A percentile compares a stretch with the other conserved stretches of the same genome.
Conservation (phyloP, 2,797 vertebrate species). For the Eremophila alpestris region DNA sequence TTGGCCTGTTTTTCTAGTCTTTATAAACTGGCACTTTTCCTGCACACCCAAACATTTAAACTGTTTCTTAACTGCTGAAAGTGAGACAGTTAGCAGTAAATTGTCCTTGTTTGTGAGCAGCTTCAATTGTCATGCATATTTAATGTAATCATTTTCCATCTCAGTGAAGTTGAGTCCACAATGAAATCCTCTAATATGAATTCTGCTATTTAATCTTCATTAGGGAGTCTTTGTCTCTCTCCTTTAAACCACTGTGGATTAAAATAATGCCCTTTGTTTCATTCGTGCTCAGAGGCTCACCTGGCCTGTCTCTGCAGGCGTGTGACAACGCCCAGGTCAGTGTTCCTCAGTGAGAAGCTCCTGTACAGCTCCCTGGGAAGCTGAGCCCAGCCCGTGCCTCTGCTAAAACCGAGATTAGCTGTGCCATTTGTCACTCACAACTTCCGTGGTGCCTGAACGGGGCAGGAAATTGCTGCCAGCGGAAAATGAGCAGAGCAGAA, state of each 20-base stretch:
- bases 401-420: not conserved
- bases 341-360: not conserved
- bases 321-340: not conserved
- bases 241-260: not conserved
- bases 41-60: not conserved
- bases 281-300: not conserved
- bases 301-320: conserved; percentile 15
- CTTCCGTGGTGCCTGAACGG: not conserved
- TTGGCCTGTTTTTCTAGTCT: not conserved
- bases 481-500: not conserved
- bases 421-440: not conserved
- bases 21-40: not conserved
- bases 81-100: not conserved
- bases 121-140: not conserved
- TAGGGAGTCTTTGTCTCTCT: not conserved
- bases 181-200: not conserved
- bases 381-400: not conserved
- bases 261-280: conserved; percentile 42
- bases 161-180: not conserved
- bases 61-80: not conserved
- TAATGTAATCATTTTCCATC: not conserved
- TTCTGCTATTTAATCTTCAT: not conserved
- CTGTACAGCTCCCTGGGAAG: not conserved
- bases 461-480: not conserved
- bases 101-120: not conserved